Conservation (phyloP, 2,888 invertebrate species). For the Nysson spinosus region DNA sequence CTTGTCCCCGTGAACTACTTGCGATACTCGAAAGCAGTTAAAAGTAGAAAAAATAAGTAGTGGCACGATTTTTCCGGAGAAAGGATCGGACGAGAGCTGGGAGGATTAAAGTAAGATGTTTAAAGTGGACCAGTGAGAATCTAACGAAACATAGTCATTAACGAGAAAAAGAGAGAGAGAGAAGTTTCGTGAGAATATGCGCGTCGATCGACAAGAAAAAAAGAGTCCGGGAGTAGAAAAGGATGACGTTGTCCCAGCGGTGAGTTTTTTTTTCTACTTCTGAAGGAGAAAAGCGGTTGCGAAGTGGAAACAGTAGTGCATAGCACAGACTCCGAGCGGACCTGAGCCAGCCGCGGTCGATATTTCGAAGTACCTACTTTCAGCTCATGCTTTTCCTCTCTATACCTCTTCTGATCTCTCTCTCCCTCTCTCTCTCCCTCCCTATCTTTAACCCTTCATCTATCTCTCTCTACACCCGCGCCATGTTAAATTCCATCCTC, state of each 20-base stretch:
- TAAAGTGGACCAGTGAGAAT: too few species aligned
- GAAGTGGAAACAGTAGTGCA: slow-evolving; percentile 66
- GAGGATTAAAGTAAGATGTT: too few species aligned
- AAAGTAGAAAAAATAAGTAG: too few species aligned
- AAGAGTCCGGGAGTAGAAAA: neutral
- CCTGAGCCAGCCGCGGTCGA: slow-evolving; percentile 68
- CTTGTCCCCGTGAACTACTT: too few species aligned
- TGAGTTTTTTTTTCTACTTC: slow-evolving; percentile 58
- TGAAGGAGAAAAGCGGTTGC: slow-evolving; percentile 58
- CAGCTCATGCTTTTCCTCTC: slow-evolving; percentile 51
- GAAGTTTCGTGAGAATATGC: slow-evolving; percentile 15
- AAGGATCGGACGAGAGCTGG: too few species aligned
- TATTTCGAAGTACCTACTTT: slow-evolving; percentile 74
- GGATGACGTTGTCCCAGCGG: slow-evolving; percentile 32
- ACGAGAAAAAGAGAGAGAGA: neutral
- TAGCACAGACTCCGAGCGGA: slow-evolving; percentile 65
- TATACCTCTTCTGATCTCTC: too few species aligned
- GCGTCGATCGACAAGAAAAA: neutral
- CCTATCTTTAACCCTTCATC: too few species aligned
- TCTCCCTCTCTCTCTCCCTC: slow-evolving; percentile 32
- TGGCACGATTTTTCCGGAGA: neutral
- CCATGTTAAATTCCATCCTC: too few species aligned
- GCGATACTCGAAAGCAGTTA: too few species aligned
- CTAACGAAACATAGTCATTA: neutral
- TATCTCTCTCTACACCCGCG: too few species aligned